These are phyloP conservation scores for Antennarius maculatus DNA, from an alignment of 2,797 vertebrate genomes.

Conservation along the genomic window DNA sequence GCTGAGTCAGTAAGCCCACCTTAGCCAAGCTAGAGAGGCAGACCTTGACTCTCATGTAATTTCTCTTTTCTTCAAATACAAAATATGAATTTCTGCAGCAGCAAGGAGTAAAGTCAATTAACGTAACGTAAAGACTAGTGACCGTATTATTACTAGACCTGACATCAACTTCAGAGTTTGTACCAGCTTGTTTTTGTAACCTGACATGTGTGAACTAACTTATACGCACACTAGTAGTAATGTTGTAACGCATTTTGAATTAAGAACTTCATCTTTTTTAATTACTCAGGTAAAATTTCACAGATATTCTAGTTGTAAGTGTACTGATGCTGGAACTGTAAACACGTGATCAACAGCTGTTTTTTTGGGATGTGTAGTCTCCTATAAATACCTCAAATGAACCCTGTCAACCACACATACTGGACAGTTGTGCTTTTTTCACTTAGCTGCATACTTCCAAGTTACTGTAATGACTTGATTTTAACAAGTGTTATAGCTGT, in stretches of 20 bases:
- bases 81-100: background rate
- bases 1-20: constrained; percentile 70
- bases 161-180: constrained; percentile 27
- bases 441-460: background rate
- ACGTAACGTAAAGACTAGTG: background rate
- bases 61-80: constrained; percentile 1
- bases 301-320: constrained; percentile 8
- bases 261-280: background rate
- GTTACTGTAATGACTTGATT: background rate
- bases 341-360: constrained; percentile 72
- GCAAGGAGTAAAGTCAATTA: background rate
- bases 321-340: constrained; percentile 33
- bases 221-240: background rate
- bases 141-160: background rate
- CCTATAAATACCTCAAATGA: constrained; percentile 73
- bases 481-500: background rate
- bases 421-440: constrained; percentile 13
- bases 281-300: constrained; percentile 9
- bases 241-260: background rate
- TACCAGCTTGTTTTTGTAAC: constrained; percentile 46
- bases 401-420: constrained; percentile 12
- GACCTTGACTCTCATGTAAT: constrained; percentile 7
- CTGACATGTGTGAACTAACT: constrained; percentile 50
- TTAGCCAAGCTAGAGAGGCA: constrained; percentile 55
- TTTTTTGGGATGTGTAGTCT: constrained; percentile 54